Percentiles rank a stretch among this genome's conserved stretches.
phyloP scores from a whole-genome alignment of 1,140 invertebrate genomes.

The Maconellicoccus hirsutus region DNA sequence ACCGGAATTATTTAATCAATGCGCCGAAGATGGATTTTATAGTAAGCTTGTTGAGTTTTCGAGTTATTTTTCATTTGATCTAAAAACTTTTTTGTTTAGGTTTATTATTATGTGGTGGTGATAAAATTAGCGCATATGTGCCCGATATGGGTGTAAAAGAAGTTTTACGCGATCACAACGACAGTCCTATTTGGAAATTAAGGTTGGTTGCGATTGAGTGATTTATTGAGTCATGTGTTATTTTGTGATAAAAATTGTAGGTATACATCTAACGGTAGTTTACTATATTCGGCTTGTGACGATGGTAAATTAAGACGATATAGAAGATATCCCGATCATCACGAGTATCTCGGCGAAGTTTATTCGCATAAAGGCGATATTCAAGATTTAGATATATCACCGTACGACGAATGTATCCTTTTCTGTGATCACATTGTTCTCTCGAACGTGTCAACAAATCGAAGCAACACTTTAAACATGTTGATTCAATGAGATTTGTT shows the following conservation, averaged over 20 bases:
- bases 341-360: constrained; percentile 40
- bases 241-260: constrained; percentile 29
- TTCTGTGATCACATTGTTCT: constrained; percentile 24
- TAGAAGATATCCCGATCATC: constrained; percentile 39
- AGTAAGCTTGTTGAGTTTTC: constrained; percentile 34
- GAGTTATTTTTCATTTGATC: neutral
- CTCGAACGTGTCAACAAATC: too few species aligned
- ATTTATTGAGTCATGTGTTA: too few species aligned
- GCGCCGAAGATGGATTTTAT: constrained; percentile 37
- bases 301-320: constrained; percentile 39
- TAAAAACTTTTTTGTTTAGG: constrained; percentile 31
- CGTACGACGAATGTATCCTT: constrained; percentile 46
- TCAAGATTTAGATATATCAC: constrained; percentile 43
- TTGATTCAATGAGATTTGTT: too few species aligned
- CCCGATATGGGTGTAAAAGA: constrained; percentile 40
- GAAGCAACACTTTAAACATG: too few species aligned
- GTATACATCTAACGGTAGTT: constrained; percentile 41
- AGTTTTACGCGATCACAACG: constrained; percentile 36
- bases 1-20: constrained; percentile 38
- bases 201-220: constrained; percentile 30
- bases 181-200: constrained; percentile 39
- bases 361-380: constrained; percentile 41
- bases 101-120: constrained; percentile 40
- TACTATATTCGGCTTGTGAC: constrained; percentile 40
- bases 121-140: constrained; percentile 39